Evolutionary conservation across 1,140 invertebrate genomes (phyloP).

Genomic region (Spodoptera litura): DNA sequence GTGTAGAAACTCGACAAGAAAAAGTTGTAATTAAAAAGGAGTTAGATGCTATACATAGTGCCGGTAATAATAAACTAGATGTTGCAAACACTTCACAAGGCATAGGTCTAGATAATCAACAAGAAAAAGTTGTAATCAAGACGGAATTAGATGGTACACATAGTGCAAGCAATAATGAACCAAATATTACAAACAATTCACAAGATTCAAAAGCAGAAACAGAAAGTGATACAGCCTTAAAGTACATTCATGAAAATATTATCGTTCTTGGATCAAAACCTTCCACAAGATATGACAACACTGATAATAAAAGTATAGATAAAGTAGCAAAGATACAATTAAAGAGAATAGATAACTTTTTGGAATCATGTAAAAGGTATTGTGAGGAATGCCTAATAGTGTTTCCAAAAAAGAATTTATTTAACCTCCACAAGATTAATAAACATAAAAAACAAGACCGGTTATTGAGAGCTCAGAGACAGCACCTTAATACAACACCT

Average conservation of each 20-base stretch:
- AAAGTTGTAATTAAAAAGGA: not conserved
- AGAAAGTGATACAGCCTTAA: not conserved
- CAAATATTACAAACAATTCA: not conserved
- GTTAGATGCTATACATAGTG: not conserved
- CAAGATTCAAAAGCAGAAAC: not conserved
- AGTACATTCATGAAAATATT: not conserved
- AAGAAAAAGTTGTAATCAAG: not conserved
- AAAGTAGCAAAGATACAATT: constrained; percentile 51
- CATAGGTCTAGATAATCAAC: not conserved
- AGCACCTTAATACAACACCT: not conserved
- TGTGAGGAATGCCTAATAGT: constrained; percentile 64
- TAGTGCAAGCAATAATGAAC: not conserved
- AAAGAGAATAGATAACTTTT: constrained; percentile 54
- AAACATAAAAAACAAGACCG: not conserved
- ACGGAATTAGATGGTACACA: not conserved
- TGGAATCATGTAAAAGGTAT: constrained; percentile 58
- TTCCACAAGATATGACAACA: not conserved
- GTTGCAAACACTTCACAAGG: too few relatives aligned
- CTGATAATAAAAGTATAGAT: not conserved
- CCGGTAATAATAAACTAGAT: not conserved
- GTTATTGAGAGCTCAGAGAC: too few relatives aligned
- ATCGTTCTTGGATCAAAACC: constrained; percentile 37
- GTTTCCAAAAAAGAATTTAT: constrained; percentile 55
- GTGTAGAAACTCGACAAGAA: not conserved
- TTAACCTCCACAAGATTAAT: constrained; percentile 53